Percentiles rank a stretch among this genome's conserved stretches.
phyloP scores from a whole-genome alignment of 2,113 vertebrate species.

The Neogobius melanostomus region DNA sequence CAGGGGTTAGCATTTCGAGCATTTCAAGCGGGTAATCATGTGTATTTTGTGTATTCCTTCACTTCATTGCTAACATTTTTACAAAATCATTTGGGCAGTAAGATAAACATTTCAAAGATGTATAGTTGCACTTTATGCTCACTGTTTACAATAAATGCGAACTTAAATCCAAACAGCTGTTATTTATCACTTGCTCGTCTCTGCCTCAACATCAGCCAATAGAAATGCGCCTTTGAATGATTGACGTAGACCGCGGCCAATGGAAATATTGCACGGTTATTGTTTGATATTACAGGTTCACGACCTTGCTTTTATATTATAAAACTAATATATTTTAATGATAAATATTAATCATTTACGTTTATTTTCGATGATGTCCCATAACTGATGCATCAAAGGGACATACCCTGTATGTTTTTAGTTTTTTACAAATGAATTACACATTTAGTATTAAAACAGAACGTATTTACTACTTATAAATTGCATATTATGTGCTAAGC shows the following conservation, averaged over 20 bases:
- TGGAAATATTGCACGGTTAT: constrained; percentile 9
- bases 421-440: no score
- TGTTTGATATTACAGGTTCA: not conserved
- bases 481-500: constrained; percentile 9
- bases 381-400: no score
- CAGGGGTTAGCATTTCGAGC: constrained; percentile 27
- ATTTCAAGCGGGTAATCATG: not conserved
- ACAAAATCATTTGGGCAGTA: not conserved
- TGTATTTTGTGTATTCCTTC: not conserved
- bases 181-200: not conserved
- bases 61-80: not conserved
- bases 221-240: constrained; percentile 14
- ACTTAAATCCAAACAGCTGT: not conserved
- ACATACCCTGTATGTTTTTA: no score
- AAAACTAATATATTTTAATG: no score
- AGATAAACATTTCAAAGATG: not conserved
- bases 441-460: not conserved
- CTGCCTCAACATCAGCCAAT: constrained; percentile 42
- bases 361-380: no score
- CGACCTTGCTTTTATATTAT: no score
- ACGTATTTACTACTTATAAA: not conserved
- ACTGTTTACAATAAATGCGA: not conserved
- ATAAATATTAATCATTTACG: no score
- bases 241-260: constrained; percentile 52
- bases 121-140: no score